phyloP scores from a whole-genome alignment of 35 echinoderm and acorn worm species.

The Diadema setosum region DNA sequence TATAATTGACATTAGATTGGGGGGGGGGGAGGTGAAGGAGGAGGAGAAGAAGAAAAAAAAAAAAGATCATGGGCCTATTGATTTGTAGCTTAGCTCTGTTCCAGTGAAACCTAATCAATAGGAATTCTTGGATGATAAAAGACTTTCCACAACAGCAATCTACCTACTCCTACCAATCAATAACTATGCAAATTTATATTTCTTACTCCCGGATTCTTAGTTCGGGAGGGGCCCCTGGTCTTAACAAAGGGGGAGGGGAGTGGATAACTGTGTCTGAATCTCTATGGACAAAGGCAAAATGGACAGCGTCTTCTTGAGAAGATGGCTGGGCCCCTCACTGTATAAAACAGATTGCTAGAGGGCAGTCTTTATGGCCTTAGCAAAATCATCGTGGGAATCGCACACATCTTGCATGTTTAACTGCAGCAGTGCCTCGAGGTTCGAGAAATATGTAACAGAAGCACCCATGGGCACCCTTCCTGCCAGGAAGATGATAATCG shows the following conservation, averaged over 20 bases:
- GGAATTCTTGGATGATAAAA: not conserved
- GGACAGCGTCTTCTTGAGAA: not conserved
- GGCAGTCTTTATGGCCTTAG: not conserved
- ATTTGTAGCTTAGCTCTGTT: not conserved
- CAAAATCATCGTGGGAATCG: no score
- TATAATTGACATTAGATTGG: not conserved
- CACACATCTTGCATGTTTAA: slow-evolving; percentile 5
- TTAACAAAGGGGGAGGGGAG: no score
- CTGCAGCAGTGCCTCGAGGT: not conserved
- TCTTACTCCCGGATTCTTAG: not conserved
- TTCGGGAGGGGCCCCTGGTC: not conserved
- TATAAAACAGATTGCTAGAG: no score
- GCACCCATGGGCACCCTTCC: not conserved
- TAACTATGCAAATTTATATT: slow-evolving; percentile 23
- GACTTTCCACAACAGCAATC: not conserved
- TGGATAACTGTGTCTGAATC: no score
- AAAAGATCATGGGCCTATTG: not conserved
- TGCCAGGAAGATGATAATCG: not conserved
- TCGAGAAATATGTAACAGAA: slow-evolving; percentile 6
- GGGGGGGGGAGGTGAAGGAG: no score
- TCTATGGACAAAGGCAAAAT: no score
- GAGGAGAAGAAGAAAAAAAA: not conserved
- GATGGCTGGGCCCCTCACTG: no score
- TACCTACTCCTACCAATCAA: not conserved
- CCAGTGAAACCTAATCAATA: not conserved